A percentile compares a stretch with the other conserved stretches of the same genome.
These are phyloP conservation scores for Harlomillsia oculata DNA, from an alignment of 1,140 invertebrate genomes.

Conservation along the genomic window DNA sequence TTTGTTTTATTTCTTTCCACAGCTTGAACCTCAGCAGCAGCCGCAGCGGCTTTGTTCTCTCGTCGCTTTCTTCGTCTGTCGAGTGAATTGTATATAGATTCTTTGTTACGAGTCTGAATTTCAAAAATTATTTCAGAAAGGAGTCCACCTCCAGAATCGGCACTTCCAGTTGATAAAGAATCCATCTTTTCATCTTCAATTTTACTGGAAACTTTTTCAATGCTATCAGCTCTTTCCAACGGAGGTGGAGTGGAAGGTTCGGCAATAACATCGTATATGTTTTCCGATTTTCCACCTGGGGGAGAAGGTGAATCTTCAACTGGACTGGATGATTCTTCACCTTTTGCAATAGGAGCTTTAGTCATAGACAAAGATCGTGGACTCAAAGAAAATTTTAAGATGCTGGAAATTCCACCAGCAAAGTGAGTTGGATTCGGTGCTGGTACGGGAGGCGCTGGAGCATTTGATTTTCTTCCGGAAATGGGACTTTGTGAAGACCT, in stretches of 20 bases:
- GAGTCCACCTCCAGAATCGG: conserved; percentile 54
- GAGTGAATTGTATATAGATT: conserved; percentile 68
- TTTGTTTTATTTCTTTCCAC: background rate
- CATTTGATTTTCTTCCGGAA: conserved; percentile 26
- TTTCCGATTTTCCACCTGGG: conserved; percentile 45
- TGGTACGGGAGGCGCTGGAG: conserved; percentile 37
- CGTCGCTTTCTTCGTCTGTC: conserved; percentile 30
- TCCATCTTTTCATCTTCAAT: conserved; percentile 32
- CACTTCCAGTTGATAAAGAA: conserved; percentile 41
- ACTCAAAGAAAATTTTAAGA: conserved; percentile 27
- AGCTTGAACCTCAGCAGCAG: background rate
- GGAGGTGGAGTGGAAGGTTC: conserved; percentile 51
- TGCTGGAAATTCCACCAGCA: conserved; percentile 19
- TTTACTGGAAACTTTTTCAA: conserved; percentile 37
- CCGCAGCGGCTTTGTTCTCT: conserved; percentile 1
- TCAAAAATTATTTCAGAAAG: conserved; percentile 75
- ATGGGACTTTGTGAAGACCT: background rate
- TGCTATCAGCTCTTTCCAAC: conserved; percentile 27
- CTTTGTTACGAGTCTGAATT: conserved; percentile 70
- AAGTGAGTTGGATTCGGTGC: conserved; percentile 10
- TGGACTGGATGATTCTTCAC: conserved; percentile 38
- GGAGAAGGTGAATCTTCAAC: background rate
- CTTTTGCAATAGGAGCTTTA: conserved; percentile 29
- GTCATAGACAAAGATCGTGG: background rate
- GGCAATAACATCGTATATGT: conserved; percentile 77